These are phyloP conservation scores for Microcaecilia unicolor DNA, from an alignment of 2,797 vertebrate genomes.

Conservation along the genomic window DNA sequence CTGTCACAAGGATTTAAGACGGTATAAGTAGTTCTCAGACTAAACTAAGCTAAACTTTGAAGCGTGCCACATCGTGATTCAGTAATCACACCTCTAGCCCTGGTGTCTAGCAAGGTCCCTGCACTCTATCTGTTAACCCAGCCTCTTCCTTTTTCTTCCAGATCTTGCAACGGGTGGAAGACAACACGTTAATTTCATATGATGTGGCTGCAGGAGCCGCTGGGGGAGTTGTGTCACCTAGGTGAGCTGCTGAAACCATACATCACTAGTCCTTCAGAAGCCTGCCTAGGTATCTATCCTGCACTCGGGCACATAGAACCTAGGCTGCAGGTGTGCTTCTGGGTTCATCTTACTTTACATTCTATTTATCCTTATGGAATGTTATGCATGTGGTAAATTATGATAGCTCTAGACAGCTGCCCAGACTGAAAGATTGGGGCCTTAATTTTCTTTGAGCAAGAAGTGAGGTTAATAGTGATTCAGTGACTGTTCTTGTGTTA, in stretches of 20 bases:
- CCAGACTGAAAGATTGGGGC: not conserved
- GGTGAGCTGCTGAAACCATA: conserved; percentile 46
- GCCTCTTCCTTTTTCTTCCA: conserved; percentile 20
- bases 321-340: not conserved
- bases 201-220: conserved; percentile 85
- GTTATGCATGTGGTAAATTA: not conserved
- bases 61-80: no score
- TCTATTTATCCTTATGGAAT: not conserved
- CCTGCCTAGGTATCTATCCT: no score
- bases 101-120: rapidly evolving
- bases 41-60: no score
- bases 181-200: conserved; percentile 85
- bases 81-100: no score
- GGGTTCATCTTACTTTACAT: not conserved
- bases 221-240: conserved; percentile 82
- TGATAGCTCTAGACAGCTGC: no score
- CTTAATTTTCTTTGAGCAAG: not conserved
- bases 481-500: not conserved
- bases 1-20: no score
- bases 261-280: rapidly evolving
- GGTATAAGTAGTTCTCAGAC: no score
- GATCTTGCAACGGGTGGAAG: conserved; percentile 86
- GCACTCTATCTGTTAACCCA: not conserved
- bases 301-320: rapidly evolving
- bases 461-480: not conserved